phyloP scores from a whole-genome alignment of 2,888 invertebrate species.

The Dolomedes plantarius region DNA sequence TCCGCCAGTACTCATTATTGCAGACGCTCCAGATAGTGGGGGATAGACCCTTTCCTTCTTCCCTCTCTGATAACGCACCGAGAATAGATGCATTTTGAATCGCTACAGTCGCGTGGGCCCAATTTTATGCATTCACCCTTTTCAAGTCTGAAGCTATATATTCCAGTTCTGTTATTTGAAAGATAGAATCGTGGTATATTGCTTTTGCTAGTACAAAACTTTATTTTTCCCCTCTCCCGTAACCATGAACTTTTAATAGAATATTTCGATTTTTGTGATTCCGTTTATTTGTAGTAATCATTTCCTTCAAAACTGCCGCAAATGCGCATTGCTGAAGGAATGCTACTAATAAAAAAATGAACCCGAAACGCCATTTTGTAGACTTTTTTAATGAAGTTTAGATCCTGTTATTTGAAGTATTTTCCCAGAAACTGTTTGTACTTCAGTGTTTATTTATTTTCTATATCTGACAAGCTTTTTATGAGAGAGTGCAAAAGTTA shows the following conservation, averaged over 20 bases:
- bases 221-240: not conserved
- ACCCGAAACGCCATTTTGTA: too few relatives aligned
- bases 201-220: not conserved
- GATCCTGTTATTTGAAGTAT: too few relatives aligned
- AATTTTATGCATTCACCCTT: slow-evolving; percentile 43
- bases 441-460: too few relatives aligned
- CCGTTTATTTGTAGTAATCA: not conserved
- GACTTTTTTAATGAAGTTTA: too few relatives aligned
- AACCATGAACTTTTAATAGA: slow-evolving; percentile 35
- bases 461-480: too few relatives aligned
- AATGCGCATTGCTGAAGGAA: too few relatives aligned
- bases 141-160: not conserved
- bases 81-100: slow-evolving; percentile 4
- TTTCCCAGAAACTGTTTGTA: too few relatives aligned
- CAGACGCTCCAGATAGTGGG: not conserved
- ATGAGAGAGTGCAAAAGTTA: too few relatives aligned
- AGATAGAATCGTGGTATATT: slow-evolving; percentile 29
- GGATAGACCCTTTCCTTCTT: not conserved
- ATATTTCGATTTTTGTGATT: slow-evolving; percentile 19
- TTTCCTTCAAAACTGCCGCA: not conserved
- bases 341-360: too few relatives aligned
- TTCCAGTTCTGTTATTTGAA: not conserved
- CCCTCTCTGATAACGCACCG: slow-evolving; percentile 30
- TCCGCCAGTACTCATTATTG: slow-evolving; percentile 56
- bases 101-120: slow-evolving; percentile 12